Evolutionary conservation across 2,113 vertebrate species (phyloP), one percentile per base, ranked within the genome.

Genomic region (Dendropsophus ebraccatus): DNA sequence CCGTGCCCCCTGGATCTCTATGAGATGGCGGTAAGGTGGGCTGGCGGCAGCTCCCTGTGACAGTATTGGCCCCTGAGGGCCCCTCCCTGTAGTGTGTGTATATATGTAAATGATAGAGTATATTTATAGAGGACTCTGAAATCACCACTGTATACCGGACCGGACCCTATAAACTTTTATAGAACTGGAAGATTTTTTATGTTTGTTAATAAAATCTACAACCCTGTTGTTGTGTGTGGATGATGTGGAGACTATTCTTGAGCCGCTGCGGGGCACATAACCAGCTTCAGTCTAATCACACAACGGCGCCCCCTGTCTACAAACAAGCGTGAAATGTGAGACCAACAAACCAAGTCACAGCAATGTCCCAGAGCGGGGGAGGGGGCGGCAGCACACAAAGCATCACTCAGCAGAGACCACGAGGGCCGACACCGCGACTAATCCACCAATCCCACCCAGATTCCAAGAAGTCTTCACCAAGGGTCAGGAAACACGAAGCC

Each of bases 21-120:
- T 28, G 54, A 62, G 73, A 62, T 77, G 47, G 49, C 37, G 69
- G 49, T 54, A 30, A 13, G 14, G 30, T 37, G 30, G 30, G 81
- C 1, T 8, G 13, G n/a, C 78, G 30, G 78, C 78, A 32, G 47
- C 23, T 7, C 58, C 49, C 19, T 9, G 0, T 25, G 25, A 65
- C 83, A 77, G 73, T 84, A 84, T 84, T 84, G 80, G 62, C 81
- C 69, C 52, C 67, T 6, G 23, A 35, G 47, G 19, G 69, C 21
- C 32, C 32, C 28, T 2, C 5, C n/a, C 21, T 30, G 30, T 21
- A 62, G 21, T 28, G 25, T 32, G 1, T 84, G 73, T 84, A 76
- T 9, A 84, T 37, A 70, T 84, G 83, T 84, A 84, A 65, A 84
- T 84, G 16, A 56, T 78, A 78, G 75, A 78, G 25, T 54, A 54